phyloP scores from a whole-genome alignment of 2,797 vertebrate genomes.

The Rhynchonycteris naso region DNA sequence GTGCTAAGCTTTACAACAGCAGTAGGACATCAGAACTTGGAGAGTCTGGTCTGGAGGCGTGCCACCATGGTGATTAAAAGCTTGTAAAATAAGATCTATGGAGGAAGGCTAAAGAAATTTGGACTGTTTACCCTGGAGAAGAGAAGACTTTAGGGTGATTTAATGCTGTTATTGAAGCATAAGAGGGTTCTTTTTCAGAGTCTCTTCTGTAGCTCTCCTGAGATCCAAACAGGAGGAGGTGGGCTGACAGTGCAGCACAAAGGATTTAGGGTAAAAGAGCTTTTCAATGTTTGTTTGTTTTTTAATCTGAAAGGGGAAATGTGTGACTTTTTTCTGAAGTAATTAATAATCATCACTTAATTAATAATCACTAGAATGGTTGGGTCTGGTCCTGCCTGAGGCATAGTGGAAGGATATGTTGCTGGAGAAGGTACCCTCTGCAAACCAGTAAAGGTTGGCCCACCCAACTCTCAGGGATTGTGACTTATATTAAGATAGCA shows the following conservation, averaged over 20 bases:
- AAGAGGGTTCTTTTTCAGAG: slow-evolving; percentile 62
- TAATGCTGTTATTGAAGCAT: slow-evolving; percentile 66
- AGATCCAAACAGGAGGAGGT: slow-evolving; percentile 41
- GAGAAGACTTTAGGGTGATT: slow-evolving; percentile 74
- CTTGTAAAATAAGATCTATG: slow-evolving; percentile 76
- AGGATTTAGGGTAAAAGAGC: slow-evolving; percentile 43
- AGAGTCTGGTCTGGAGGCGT: slow-evolving; percentile 52
- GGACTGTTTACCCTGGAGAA: slow-evolving; percentile 72
- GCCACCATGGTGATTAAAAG: slow-evolving; percentile 65
- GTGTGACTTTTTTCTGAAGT: background rate
- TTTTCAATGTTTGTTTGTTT: background rate
- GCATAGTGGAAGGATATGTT: background rate
- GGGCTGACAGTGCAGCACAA: background rate
- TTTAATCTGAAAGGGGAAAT: background rate
- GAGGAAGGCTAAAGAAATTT: slow-evolving; percentile 65
- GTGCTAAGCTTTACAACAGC: background rate
- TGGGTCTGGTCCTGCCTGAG: background rate
- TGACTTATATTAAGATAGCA: background rate
- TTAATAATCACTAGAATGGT: slow-evolving; percentile 17
- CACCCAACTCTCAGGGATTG: background rate
- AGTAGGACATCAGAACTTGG: slow-evolving; percentile 4
- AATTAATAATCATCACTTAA: slow-evolving; percentile 26
- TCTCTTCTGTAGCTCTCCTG: slow-evolving; percentile 54
- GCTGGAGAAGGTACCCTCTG: background rate
- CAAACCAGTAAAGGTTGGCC: background rate